Evolutionary conservation across 2,113 vertebrate genomes (phyloP), one percentile per base, ranked within the genome.

Genomic region (Pelecanus crispus): DNA sequence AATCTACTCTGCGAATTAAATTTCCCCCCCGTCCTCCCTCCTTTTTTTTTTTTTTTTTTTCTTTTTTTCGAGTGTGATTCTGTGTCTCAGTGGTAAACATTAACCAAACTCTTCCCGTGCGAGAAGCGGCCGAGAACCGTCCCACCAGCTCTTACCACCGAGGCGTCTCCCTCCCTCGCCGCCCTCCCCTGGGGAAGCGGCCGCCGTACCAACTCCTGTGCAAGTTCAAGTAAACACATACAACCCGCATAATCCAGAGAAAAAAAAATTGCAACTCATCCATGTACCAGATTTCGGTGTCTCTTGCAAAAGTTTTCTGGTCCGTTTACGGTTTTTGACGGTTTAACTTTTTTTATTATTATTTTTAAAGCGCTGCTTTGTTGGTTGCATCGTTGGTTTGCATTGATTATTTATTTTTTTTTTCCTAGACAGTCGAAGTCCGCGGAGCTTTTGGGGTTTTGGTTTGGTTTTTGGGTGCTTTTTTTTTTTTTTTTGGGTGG

Each of bases 251-350:
- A 98, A 98, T 98, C 98, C 99, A 98, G 95, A 98, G 98, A 97
- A 98, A 98, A 97, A 97, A 98, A 98, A 97, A 98, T 98, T 98
- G 98, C 98, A 99, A 98, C 99, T 98, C 97, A 99, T 99, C 99
- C 99, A 98, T 97, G 97, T 97, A 90, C 94, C 84, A 67, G 96
- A 97, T 98, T 97, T 95, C 97, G 98, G 96, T 97, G 97, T 98
- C 97, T 97, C 94, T 95, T 96, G 95, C 89, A 75, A 98, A 97
- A 93, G 94, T 65, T 95, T 94, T 95, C 96, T 94, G 98, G 96
- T 97, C 97, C 96, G 58, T 97, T 82, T 85, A 94, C 52, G 74
- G 52, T 71, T 95, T 96, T 91, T n/a, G 49, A n/a, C 28, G 65
- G 55, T 56, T 55, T 53, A 1, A n/a, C n/a, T n/a, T n/a, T 62